These are phyloP conservation scores for Heliocidaris tuberculata DNA, from an alignment of 35 echinoderm and acorn worm species.

Conservation along the genomic window DNA sequence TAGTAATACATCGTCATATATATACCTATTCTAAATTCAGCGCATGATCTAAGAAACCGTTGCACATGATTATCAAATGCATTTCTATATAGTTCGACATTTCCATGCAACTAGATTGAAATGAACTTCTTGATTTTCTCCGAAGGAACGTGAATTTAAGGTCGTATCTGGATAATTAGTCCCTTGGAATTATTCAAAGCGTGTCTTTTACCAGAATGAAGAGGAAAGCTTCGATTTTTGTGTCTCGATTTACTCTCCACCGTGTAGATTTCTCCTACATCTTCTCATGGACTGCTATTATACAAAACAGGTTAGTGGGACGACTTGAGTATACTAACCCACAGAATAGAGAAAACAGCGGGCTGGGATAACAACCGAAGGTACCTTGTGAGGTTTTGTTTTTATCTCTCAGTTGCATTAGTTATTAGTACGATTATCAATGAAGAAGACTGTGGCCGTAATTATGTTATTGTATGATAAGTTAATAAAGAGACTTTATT, in stretches of 20 bases:
- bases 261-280: not conserved
- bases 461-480: not conserved
- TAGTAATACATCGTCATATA: too few species aligned
- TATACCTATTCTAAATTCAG: too few species aligned
- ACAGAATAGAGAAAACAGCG: not conserved
- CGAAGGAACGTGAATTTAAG: not conserved
- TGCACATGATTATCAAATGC: not conserved
- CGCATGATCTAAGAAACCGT: too few species aligned
- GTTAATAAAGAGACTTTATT: not conserved
- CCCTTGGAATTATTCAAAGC: conserved; percentile 16
- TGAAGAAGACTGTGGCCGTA: too few species aligned
- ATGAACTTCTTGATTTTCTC: not conserved
- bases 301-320: not conserved
- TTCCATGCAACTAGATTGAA: not conserved
- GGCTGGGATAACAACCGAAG: not conserved
- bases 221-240: not conserved
- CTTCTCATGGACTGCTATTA: not conserved
- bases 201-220: not conserved
- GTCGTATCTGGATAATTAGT: not conserved
- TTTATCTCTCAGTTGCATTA: not conserved
- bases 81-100: not conserved
- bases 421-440: too few species aligned
- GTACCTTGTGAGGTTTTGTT: not conserved
- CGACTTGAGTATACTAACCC: not conserved
- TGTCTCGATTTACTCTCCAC: not conserved